Evolutionary conservation across 2,797 vertebrate species (phyloP).

Genomic region (Apogon hyalosoma): DNA sequence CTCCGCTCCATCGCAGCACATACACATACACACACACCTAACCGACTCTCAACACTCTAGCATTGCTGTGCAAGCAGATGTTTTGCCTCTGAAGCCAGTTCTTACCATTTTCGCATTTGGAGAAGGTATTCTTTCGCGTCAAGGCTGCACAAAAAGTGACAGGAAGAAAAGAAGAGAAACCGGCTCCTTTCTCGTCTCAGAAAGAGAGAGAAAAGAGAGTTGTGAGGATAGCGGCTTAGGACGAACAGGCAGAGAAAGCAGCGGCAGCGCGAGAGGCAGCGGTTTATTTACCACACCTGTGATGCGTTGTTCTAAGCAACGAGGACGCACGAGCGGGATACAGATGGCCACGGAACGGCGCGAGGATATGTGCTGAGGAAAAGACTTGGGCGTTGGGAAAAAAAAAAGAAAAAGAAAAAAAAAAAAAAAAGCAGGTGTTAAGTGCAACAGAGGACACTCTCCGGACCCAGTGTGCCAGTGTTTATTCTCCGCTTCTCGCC

Average conservation of each 20-base stretch:
- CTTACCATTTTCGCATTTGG: slow-evolving; percentile 66
- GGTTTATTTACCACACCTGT: slow-evolving; percentile 84
- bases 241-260: slow-evolving; percentile 41
- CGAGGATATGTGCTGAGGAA: slow-evolving; percentile 78
- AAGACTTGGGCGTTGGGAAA: slow-evolving; percentile 67
- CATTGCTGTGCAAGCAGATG: slow-evolving; percentile 87
- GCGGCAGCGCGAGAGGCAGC: slow-evolving; percentile 53
- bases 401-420: not conserved
- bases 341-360: slow-evolving; percentile 75
- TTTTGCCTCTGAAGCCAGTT: slow-evolving; percentile 76
- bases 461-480: slow-evolving; percentile 51
- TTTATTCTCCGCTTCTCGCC: slow-evolving; percentile 36
- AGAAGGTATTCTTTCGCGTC: slow-evolving; percentile 59
- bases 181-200: slow-evolving; percentile 37
- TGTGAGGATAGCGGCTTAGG: slow-evolving; percentile 50
- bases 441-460: slow-evolving; percentile 66
- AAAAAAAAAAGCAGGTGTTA: slow-evolving; percentile 21
- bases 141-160: slow-evolving; percentile 58
- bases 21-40: slow-evolving; percentile 47
- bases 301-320: slow-evolving; percentile 86
- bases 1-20: slow-evolving; percentile 67
- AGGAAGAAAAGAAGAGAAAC: slow-evolving; percentile 50
- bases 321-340: slow-evolving; percentile 76
- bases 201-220: slow-evolving; percentile 43
- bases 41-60: slow-evolving; percentile 78